Base-by-base conservation (phyloP, 2,888 invertebrate species). In the Dicyrtomina minuta region DNA sequence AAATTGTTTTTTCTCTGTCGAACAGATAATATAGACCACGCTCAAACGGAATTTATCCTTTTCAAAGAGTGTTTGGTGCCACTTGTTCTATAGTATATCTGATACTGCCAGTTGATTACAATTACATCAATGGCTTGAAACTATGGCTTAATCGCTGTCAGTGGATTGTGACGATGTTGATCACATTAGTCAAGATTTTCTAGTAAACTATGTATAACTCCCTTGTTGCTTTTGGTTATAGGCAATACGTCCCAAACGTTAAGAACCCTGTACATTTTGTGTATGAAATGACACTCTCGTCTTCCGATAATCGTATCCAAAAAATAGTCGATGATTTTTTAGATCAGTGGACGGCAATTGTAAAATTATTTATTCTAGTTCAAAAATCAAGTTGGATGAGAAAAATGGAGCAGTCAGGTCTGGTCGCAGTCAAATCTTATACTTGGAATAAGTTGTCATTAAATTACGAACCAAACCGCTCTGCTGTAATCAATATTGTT, bases 331-430 rank as follows among this genome's bases (percentile, higher is more conserved):
- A 94, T 78, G 88, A 89, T 3, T 85, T 96, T 74, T 84, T 96
- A 13, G 91, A 89, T 66, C 96, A 97, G 82, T 97, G 96, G 96
- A 88, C 90, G 1, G 90, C 93, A 79, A 93, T 96, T 78, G 93
- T 92, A 13, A 91, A 94, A 79, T 86, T 97, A 1, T 95, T 95
- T 81, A 88, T 89, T 0, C 85, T 95, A 53, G 89, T 96, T 0
- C 87, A 92, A 76, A 90, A 93, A 51, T 75, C 76, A 1, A 72
- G 74, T 17, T 75, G 71, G 71, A 70, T 72, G 55, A 60, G 73
- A 20, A 60, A 76, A 10, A 61, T 73, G 58, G 72, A 75, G 33
- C 65, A 70, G 26, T 49, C 69, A 27, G 72, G 74, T 33, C 59
- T 71, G 84, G 89, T 93, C 72, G 89, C 89, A 79, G 88, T 98